phyloP scores from a whole-genome alignment of 1,140 invertebrate species.

The Spodoptera frugiperda region DNA sequence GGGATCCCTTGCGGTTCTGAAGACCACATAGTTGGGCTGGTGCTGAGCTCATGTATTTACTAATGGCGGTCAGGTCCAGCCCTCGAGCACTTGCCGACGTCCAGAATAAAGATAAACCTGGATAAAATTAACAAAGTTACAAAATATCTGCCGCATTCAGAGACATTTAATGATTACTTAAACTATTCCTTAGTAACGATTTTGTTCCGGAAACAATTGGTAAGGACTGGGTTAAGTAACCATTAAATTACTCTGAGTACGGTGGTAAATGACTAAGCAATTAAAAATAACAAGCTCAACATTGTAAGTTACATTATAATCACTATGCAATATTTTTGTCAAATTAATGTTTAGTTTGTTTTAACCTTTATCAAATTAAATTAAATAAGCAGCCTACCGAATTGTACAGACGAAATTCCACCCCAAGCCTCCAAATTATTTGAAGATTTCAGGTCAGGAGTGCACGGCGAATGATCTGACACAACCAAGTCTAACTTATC shows the following conservation, averaged over 20 bases:
- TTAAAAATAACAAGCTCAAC: background rate
- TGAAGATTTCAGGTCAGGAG: constrained; percentile 88
- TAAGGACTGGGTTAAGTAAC: too few relatives aligned
- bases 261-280: too few relatives aligned
- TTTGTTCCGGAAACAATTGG: too few relatives aligned
- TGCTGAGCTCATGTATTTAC: constrained; percentile 87
- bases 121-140: background rate
- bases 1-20: constrained; percentile 87
- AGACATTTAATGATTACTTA: too few relatives aligned
- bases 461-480: constrained; percentile 92
- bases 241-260: too few relatives aligned
- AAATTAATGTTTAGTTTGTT: background rate
- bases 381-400: constrained; percentile 83
- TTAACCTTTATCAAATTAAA: background rate
- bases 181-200: too few relatives aligned
- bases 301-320: too few relatives aligned
- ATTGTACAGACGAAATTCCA: constrained; percentile 91
- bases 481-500: constrained; percentile 89
- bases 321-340: too few relatives aligned
- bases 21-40: constrained; percentile 89
- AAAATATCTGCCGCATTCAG: too few relatives aligned
- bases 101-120: constrained; percentile 90
- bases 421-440: constrained; percentile 91
- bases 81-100: constrained; percentile 85
- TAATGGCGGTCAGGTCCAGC: constrained; percentile 86